These are phyloP conservation scores for Diadegma fenestrale DNA, from an alignment of 2,888 invertebrate species.

Conservation along the genomic window DNA sequence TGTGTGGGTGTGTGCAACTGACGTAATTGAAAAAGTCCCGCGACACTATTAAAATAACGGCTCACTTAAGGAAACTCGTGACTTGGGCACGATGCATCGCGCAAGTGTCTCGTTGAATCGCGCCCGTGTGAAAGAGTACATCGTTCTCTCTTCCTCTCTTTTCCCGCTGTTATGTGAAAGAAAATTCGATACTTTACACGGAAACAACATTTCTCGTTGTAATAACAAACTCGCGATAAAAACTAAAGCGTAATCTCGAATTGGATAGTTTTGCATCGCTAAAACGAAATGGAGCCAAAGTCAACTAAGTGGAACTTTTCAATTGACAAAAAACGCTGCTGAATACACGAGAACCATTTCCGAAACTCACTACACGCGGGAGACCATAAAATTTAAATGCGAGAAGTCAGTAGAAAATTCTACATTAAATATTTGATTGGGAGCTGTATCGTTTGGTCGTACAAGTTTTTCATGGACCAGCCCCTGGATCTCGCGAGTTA, in stretches of 20 bases:
- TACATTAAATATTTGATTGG: not conserved
- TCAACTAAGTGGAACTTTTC: constrained; percentile 15
- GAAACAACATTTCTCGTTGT: constrained; percentile 6
- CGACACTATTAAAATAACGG: constrained; percentile 48
- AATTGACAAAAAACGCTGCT: not conserved
- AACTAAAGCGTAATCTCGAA: not conserved
- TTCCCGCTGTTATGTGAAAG: not conserved
- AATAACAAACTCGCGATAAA: constrained; percentile 6
- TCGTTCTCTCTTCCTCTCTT: constrained; percentile 1
- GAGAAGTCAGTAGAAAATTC: not conserved
- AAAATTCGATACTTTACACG: constrained; percentile 12
- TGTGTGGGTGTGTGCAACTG: not conserved
- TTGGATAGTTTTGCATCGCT: not conserved
- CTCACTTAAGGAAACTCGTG: constrained; percentile 41
- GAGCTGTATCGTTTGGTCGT: not conserved
- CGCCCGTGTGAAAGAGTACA: not conserved
- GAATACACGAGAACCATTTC: not conserved
- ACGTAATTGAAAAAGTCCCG: constrained; percentile 55
- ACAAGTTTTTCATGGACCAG: not conserved
- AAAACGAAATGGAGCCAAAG: not conserved
- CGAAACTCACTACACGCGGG: not conserved
- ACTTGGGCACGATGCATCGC: constrained; percentile 16
- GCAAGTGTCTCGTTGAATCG: constrained; percentile 15
- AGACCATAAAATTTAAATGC: not conserved
- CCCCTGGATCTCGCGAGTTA: not conserved